Evolutionary conservation across 2,113 vertebrate species (phyloP).

Genomic region (Turdus rufiventris): DNA sequence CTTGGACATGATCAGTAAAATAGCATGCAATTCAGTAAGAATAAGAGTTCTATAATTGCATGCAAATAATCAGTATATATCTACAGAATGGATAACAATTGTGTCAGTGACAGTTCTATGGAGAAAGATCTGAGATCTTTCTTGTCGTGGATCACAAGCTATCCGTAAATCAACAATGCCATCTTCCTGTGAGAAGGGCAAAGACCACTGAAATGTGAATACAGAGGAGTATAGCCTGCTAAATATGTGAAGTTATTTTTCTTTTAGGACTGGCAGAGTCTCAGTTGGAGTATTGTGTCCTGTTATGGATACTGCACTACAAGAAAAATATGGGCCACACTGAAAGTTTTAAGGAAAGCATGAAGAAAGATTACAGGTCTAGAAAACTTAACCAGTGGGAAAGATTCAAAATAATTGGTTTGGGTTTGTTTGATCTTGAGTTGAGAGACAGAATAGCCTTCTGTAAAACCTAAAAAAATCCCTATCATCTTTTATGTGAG

Average conservation of each 20-base stretch:
- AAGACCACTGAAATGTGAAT: not conserved
- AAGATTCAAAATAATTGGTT: not conserved
- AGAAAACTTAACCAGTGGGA: not conserved
- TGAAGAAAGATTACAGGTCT: not conserved
- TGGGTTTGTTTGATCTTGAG: not conserved
- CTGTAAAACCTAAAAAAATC: not conserved
- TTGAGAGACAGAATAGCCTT: not conserved
- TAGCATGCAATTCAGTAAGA: not conserved
- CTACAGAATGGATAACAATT: not conserved
- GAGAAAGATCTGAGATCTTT: not conserved
- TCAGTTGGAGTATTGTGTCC: not conserved
- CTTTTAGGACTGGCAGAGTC: not conserved
- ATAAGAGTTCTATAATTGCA: not conserved
- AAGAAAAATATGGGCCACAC: not conserved
- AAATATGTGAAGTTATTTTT: not conserved
- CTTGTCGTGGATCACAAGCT: not conserved
- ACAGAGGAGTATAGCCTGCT: not conserved
- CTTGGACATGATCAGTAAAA: not conserved
- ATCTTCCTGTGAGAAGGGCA: constrained; percentile 44
- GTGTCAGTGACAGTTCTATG: not conserved
- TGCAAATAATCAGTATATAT: not conserved
- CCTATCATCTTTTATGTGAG: not conserved
- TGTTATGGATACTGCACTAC: not conserved
- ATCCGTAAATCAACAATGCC: constrained; percentile 15
- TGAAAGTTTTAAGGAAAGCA: not conserved